phyloP scores from a whole-genome alignment of 2,888 invertebrate species.

The Philonicus albiceps region DNA sequence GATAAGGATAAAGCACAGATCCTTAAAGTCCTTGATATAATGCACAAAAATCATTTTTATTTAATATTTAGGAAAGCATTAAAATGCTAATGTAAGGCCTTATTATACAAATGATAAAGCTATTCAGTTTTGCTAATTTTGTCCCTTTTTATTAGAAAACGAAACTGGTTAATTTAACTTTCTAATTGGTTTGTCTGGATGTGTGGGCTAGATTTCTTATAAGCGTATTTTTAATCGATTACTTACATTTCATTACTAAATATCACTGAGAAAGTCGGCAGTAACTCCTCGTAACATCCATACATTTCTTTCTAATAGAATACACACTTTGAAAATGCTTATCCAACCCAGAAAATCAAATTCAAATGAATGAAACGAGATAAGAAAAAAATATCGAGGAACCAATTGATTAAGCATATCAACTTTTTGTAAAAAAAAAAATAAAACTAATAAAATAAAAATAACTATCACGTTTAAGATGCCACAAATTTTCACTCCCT shows the following conservation, averaged over 20 bases:
- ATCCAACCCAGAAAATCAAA: neutral
- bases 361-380: neutral
- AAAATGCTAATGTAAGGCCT: too few relatives aligned
- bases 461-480: neutral
- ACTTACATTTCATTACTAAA: neutral
- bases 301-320: neutral
- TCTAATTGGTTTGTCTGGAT: too few relatives aligned
- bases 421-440: slow-evolving; percentile 17
- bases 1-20: too few relatives aligned
- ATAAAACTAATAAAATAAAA: neutral
- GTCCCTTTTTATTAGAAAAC: too few relatives aligned
- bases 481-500: neutral
- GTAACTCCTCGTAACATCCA: neutral
- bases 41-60: too few relatives aligned
- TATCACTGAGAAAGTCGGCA: neutral
- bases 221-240: neutral
- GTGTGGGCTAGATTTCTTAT: neutral
- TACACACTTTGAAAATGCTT: slow-evolving; percentile 12
- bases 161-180: too few relatives aligned
- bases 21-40: too few relatives aligned
- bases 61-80: too few relatives aligned
- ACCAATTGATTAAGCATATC: slow-evolving; percentile 27
- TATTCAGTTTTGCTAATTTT: too few relatives aligned
- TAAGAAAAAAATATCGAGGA: neutral
- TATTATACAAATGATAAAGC: too few relatives aligned